phyloP scores from a whole-genome alignment of 2,888 invertebrate genomes.

The Clunio marinus region DNA sequence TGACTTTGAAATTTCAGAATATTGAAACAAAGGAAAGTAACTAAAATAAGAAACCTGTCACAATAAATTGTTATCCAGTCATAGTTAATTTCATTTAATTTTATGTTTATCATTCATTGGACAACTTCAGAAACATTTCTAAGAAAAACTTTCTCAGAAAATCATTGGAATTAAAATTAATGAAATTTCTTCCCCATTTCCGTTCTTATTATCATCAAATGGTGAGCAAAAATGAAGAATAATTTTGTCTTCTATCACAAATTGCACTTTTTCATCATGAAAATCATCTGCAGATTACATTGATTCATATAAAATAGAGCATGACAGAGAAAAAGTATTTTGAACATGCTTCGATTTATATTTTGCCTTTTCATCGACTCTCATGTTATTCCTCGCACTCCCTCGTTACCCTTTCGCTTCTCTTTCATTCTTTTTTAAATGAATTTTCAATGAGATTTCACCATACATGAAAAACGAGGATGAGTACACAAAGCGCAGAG shows the following conservation, averaged over 20 bases:
- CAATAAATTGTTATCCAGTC: too few species aligned
- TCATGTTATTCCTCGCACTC: not conserved
- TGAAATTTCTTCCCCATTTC: too few species aligned
- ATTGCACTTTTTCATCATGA: constrained; percentile 5
- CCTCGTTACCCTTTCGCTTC: not conserved
- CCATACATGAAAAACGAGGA: not conserved
- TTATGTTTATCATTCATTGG: too few species aligned
- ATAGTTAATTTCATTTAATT: too few species aligned
- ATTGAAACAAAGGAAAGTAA: too few species aligned
- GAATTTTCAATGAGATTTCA: constrained; percentile 4
- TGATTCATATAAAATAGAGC: constrained; percentile 6
- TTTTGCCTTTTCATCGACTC: not conserved
- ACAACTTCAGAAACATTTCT: too few species aligned
- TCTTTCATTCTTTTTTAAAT: not conserved
- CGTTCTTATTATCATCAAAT: too few species aligned
- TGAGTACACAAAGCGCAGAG: not conserved
- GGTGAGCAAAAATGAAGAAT: not conserved
- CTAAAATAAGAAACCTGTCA: too few species aligned
- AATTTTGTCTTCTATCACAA: not conserved
- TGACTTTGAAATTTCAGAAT: too few species aligned
- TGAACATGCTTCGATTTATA: constrained; percentile 3
- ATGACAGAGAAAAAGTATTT: not conserved
- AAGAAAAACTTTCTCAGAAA: too few species aligned
- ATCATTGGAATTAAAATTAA: too few species aligned
- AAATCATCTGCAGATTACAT: not conserved